phyloP scores from a whole-genome alignment of 2,888 invertebrate species.

The Andricus curvator region DNA sequence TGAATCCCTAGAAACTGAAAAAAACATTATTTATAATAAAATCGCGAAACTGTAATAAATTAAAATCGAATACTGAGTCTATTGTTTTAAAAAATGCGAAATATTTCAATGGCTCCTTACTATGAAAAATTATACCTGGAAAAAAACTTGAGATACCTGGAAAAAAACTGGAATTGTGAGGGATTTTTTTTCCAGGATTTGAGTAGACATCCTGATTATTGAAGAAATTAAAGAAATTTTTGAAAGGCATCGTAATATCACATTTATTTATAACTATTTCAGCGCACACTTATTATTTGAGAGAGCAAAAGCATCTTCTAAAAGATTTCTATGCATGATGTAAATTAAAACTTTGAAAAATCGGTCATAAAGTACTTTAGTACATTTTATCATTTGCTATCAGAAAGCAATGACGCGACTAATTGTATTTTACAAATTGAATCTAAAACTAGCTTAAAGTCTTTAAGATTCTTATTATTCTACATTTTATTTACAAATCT shows the following conservation, averaged over 20 bases:
- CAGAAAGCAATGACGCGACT: background rate
- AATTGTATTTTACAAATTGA: conserved; percentile 11
- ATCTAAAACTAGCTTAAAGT: conserved; percentile 38
- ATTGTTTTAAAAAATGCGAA: too few relatives aligned
- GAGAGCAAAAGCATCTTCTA: conserved; percentile 26
- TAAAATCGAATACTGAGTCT: too few relatives aligned
- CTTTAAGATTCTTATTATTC: conserved; percentile 50
- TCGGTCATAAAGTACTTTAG: conserved; percentile 9
- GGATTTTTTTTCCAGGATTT: too few relatives aligned
- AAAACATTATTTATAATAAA: too few relatives aligned
- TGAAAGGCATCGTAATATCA: conserved; percentile 67
- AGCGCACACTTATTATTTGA: conserved; percentile 19
- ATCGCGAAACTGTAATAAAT: too few relatives aligned
- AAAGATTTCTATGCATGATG: conserved; percentile 31
- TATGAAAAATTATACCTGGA: too few relatives aligned
- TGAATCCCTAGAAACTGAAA: too few relatives aligned
- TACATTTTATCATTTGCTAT: conserved; percentile 15
- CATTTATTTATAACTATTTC: conserved; percentile 58
- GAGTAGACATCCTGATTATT: too few relatives aligned
- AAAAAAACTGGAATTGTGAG: too few relatives aligned
- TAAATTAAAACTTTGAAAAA: conserved; percentile 11
- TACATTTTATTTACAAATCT: conserved; percentile 40
- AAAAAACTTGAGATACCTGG: too few relatives aligned
- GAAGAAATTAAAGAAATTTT: background rate
- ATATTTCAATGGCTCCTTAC: too few relatives aligned